A percentile compares a stretch with the other conserved stretches of the same genome.
These are phyloP conservation scores for Tonatia bakeri DNA, from an alignment of 2,113 vertebrate genomes.

Conservation along the genomic window DNA sequence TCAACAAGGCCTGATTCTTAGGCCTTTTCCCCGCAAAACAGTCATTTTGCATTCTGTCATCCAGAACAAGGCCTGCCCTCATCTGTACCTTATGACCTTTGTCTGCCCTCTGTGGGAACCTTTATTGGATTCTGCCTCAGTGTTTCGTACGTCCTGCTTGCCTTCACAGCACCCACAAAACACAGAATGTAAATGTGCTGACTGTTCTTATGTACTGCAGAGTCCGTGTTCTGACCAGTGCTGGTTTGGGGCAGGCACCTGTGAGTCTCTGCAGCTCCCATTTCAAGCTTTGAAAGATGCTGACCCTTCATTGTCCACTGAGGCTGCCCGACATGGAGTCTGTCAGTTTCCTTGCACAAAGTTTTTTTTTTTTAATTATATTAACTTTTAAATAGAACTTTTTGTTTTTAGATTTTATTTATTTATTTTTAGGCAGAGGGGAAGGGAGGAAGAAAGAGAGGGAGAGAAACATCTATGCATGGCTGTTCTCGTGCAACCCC, in stretches of 20 bases:
- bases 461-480: too few species aligned
- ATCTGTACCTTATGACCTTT: background rate
- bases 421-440: too few species aligned
- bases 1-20: background rate
- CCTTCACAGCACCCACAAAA: background rate
- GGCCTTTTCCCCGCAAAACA: background rate
- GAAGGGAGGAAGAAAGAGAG: too few species aligned
- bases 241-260: background rate
- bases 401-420: too few species aligned
- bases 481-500: too few species aligned
- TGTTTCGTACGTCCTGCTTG: background rate
- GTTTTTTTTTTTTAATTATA: background rate
- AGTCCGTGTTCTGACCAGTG: background rate
- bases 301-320: background rate
- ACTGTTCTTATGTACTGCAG: accelerated
- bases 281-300: background rate
- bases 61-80: background rate
- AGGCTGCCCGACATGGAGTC: background rate
- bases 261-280: background rate
- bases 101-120: background rate
- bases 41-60: background rate
- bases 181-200: too few species aligned
- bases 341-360: background rate
- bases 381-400: too few species aligned
- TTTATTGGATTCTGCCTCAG: background rate